These are phyloP conservation scores for Gari tellinella DNA, from an alignment of 2,888 invertebrate genomes.

Conservation along the genomic window DNA sequence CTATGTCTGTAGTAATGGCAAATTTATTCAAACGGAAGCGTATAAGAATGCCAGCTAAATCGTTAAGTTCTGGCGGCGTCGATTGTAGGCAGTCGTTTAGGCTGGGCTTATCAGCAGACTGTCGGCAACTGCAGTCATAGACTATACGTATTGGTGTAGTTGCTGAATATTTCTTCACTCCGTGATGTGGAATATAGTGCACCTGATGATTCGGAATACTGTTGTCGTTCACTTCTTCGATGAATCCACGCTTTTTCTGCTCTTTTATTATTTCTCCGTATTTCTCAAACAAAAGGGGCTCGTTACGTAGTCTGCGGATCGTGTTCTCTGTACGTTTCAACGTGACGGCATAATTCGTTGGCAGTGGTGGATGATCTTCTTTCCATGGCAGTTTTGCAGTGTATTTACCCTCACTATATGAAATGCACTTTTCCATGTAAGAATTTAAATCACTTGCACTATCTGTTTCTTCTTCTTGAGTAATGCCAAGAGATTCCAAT, in stretches of 20 bases:
- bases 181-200: slow-evolving; percentile 55
- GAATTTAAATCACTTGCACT: neutral
- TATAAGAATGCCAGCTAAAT: slow-evolving; percentile 12
- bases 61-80: slow-evolving; percentile 31
- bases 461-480: neutral
- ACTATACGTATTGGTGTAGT: slow-evolving; percentile 19
- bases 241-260: slow-evolving; percentile 40
- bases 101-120: slow-evolving; percentile 1
- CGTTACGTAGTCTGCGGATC: slow-evolving; percentile 8
- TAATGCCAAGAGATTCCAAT: slow-evolving; percentile 38
- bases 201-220: neutral
- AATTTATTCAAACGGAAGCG: slow-evolving; percentile 6
- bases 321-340: slow-evolving; percentile 16
- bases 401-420: slow-evolving; percentile 6
- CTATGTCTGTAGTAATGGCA: slow-evolving; percentile 14
- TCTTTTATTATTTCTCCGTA: slow-evolving; percentile 41
- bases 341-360: slow-evolving; percentile 8
- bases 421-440: slow-evolving; percentile 1
- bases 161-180: slow-evolving; percentile 36
- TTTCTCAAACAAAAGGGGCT: neutral
- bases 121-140: slow-evolving; percentile 24
- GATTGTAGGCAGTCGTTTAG: slow-evolving; percentile 39
- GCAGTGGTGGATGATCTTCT: slow-evolving; percentile 9
- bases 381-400: slow-evolving; percentile 2
- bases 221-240: slow-evolving; percentile 25